Evolutionary conservation across 1,140 invertebrate genomes (phyloP).

Genomic region (Acromyrmex charruanus): DNA sequence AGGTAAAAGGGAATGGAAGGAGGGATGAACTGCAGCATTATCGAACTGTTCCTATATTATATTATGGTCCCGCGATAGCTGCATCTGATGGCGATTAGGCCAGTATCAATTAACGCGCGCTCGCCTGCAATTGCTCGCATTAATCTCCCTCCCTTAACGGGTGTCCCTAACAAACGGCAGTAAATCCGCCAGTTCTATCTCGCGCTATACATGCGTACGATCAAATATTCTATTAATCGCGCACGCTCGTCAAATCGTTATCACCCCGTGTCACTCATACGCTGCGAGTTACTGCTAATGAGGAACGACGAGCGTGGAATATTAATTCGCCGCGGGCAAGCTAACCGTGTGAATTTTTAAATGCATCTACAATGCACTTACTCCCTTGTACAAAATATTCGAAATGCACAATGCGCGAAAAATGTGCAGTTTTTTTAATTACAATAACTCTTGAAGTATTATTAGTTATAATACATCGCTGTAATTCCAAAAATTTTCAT

Average conservation of each 20-base stretch:
- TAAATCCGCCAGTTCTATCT: conserved; percentile 74
- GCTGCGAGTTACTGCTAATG: conserved; percentile 71
- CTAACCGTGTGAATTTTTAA: conserved; percentile 46
- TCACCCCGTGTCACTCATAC: conserved; percentile 69
- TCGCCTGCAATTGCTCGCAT: conserved; percentile 76
- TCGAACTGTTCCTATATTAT: conserved; percentile 71
- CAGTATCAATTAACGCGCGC: conserved; percentile 77
- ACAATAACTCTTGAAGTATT: conserved; percentile 9
- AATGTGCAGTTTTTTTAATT: background rate
- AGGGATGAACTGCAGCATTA: conserved; percentile 60
- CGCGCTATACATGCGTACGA: conserved; percentile 48
- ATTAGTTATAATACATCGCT: background rate
- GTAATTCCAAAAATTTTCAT: conserved; percentile 2
- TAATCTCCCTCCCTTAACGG: conserved; percentile 75
- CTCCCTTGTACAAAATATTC: background rate
- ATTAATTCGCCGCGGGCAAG: conserved; percentile 60
- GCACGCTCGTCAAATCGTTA: conserved; percentile 73
- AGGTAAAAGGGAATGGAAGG: background rate
- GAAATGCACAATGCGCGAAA: background rate
- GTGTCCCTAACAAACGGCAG: conserved; percentile 76
- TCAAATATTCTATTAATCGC: conserved; percentile 78
- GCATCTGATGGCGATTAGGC: conserved; percentile 79
- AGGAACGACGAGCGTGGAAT: conserved; percentile 71
- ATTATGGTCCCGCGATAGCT: conserved; percentile 66
- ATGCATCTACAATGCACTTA: conserved; percentile 28